Percentiles rank a stretch among this genome's conserved stretches.
phyloP scores from a whole-genome alignment of 2,888 invertebrate genomes.

The Quadroppia sp. region DNA sequence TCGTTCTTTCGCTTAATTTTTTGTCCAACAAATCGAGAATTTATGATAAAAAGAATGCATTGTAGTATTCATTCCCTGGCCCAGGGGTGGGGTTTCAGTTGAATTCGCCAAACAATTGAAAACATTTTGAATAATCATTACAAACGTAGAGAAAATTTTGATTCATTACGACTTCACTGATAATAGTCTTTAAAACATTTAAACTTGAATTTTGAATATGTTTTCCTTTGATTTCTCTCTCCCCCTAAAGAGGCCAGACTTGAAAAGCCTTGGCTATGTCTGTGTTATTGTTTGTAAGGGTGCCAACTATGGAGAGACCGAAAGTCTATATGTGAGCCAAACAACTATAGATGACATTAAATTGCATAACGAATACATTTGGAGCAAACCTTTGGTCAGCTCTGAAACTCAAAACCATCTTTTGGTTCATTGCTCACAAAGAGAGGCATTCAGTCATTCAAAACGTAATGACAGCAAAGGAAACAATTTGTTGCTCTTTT shows the following conservation, averaged over 20 bases:
- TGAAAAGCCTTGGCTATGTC: no score
- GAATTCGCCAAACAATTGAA: no score
- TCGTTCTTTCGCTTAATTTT: slow-evolving; percentile 23
- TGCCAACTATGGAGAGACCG: not conserved
- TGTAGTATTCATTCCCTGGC: no score
- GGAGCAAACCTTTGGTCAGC: slow-evolving; percentile 3
- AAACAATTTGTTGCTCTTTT: slow-evolving; percentile 36
- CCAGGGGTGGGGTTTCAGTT: no score
- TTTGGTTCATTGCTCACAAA: slow-evolving; percentile 5
- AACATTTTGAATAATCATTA: no score
- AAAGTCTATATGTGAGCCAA: not conserved
- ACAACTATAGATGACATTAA: slow-evolving; percentile 2
- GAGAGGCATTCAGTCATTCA: slow-evolving; percentile 9
- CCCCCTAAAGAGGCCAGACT: no score
- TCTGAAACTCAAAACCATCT: slow-evolving; percentile 8
- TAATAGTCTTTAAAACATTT: no score
- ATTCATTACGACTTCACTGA: no score
- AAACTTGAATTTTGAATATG: no score
- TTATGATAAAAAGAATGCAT: slow-evolving; percentile 31
- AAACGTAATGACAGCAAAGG: slow-evolving; percentile 35
- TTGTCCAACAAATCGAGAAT: slow-evolving; percentile 26
- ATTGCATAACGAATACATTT: slow-evolving; percentile 14
- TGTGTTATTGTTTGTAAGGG: not conserved
- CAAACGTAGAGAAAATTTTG: no score
- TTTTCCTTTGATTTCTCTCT: no score